A percentile compares a stretch with the other conserved stretches of the same genome.
Conservation (phyloP, 1,140 invertebrate species). For the Manduca sexta region DNA sequence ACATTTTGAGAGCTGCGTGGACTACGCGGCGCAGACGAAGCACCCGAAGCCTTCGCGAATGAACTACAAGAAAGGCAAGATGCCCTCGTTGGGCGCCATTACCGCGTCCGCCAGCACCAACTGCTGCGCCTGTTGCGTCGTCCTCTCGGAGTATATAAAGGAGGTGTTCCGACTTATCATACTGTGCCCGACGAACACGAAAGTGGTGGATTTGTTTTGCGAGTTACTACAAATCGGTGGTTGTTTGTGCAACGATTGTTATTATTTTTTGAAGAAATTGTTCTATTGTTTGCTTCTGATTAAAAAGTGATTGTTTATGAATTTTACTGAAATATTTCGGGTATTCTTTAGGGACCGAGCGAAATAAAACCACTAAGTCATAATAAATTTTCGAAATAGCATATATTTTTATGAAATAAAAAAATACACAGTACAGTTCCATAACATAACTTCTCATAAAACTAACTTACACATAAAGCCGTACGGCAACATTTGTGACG, state of each 20-base stretch:
- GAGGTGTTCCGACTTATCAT: background rate
- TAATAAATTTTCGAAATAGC: conserved; percentile 56
- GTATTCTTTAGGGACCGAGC: too few relatives aligned
- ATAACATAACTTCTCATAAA: conserved; percentile 32
- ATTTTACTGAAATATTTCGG: too few relatives aligned
- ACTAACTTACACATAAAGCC: background rate
- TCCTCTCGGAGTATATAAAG: background rate
- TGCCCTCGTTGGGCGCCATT: background rate
- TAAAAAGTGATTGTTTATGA: background rate
- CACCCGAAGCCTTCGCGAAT: background rate
- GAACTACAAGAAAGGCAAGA: background rate
- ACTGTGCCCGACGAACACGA: background rate
- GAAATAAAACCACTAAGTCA: conserved; percentile 44
- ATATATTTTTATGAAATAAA: conserved; percentile 55
- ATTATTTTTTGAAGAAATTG: background rate
- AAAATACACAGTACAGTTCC: conserved; percentile 56
- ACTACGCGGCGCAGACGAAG: background rate
- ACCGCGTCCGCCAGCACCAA: background rate
- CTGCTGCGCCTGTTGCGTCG: background rate
- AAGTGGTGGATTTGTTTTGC: background rate
- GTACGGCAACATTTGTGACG: background rate
- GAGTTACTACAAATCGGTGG: background rate
- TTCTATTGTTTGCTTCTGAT: background rate
- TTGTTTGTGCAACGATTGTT: background rate
- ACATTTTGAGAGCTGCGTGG: background rate